These are phyloP conservation scores for Ctenicera cuprea DNA, from an alignment of 2,888 invertebrate genomes.

Conservation along the genomic window DNA sequence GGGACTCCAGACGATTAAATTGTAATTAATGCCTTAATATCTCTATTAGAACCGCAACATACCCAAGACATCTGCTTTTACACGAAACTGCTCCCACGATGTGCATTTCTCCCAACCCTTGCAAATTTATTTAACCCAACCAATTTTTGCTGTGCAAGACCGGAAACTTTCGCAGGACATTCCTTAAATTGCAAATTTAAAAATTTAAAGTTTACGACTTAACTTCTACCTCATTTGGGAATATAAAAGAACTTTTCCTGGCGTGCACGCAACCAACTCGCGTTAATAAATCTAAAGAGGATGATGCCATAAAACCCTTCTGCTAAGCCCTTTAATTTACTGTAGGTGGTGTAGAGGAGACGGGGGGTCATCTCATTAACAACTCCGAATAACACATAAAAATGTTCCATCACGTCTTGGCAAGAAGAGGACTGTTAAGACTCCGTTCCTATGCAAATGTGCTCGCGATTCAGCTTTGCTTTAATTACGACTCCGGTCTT, in stretches of 20 bases:
- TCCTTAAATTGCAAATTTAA: too few relatives aligned
- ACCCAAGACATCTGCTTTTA: conserved; percentile 21
- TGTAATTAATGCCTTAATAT: conserved; percentile 48
- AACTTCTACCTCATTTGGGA: background rate
- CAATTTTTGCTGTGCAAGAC: too few relatives aligned
- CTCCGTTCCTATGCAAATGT: conserved; percentile 63
- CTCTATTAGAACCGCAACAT: conserved; percentile 33
- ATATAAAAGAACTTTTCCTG: too few relatives aligned
- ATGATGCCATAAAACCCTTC: conserved; percentile 49
- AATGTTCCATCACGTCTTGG: conserved; percentile 64
- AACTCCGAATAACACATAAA: conserved; percentile 64
- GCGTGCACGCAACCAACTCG: conserved; percentile 13
- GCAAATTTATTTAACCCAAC: background rate
- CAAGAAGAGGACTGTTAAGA: conserved; percentile 55
- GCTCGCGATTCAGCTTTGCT: conserved; percentile 59
- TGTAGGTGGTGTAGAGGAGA: conserved; percentile 5
- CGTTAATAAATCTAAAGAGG: conserved; percentile 44
- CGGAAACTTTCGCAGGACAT: too few relatives aligned
- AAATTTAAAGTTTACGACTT: too few relatives aligned
- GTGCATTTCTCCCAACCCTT: background rate
- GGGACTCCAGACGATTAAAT: conserved; percentile 43
- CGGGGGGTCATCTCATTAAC: conserved; percentile 64
- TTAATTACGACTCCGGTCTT: conserved; percentile 58
- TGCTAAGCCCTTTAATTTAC: conserved; percentile 49
- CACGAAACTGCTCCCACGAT: conserved; percentile 2